phyloP scores from a whole-genome alignment of 2,888 invertebrate species.

The Diarsia rubi region DNA sequence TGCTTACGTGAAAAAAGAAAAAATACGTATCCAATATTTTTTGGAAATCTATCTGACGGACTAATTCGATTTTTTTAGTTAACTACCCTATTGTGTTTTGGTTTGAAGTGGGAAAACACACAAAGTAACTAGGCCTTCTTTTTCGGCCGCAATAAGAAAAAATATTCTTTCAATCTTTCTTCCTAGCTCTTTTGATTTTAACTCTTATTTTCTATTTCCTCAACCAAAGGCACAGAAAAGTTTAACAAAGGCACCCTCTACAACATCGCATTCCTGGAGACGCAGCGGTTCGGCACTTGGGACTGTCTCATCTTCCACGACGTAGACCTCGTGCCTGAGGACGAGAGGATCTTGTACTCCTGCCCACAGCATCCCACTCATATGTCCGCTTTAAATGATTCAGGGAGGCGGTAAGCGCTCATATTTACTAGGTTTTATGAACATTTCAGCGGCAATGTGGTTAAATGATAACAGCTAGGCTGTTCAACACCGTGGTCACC shows the following conservation, averaged over 20 bases:
- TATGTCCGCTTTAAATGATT: conserved; percentile 23
- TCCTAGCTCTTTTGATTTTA: neutral
- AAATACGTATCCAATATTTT: too few relatives aligned
- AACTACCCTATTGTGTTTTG: too few relatives aligned
- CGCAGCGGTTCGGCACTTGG: conserved; percentile 58
- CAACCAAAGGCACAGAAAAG: conserved; percentile 41
- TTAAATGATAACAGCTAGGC: neutral
- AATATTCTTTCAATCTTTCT: neutral
- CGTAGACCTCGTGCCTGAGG: conserved; percentile 51
- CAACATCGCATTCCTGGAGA: conserved; percentile 57
- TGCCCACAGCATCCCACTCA: conserved; percentile 45
- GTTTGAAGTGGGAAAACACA: neutral
- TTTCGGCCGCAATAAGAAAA: neutral
- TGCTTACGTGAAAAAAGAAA: too few relatives aligned
- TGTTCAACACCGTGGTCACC: neutral
- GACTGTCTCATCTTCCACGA: conserved; percentile 59
- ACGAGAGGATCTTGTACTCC: conserved; percentile 53
- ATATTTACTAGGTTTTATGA: neutral
- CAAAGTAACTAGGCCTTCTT: neutral
- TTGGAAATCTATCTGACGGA: too few relatives aligned
- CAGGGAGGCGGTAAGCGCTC: conserved; percentile 4
- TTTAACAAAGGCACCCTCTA: conserved; percentile 60
- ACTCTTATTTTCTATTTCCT: neutral
- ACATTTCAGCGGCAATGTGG: neutral
- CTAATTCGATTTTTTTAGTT: too few relatives aligned